Conservation (phyloP, 1,140 invertebrate species). For the Calosoma granatense region DNA sequence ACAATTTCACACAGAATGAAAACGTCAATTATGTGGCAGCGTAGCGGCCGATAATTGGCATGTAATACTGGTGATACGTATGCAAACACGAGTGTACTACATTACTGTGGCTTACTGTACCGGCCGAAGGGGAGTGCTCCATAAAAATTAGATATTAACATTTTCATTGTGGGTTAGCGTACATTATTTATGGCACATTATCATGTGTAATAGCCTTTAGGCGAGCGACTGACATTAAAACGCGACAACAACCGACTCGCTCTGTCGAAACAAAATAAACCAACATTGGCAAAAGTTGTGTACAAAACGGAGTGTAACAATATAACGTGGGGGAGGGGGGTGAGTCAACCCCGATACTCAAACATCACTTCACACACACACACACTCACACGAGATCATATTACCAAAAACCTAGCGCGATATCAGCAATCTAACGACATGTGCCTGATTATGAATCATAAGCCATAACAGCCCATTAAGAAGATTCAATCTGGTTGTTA, state of each 20-base stretch:
- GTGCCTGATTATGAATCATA: too few species aligned
- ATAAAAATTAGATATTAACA: slow-evolving; percentile 9
- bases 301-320: not conserved
- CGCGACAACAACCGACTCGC: not conserved
- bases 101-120: not conserved
- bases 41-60: not conserved
- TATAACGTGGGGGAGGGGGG: not conserved
- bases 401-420: too few species aligned
- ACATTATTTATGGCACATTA: slow-evolving; percentile 5
- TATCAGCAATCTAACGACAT: too few species aligned
- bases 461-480: too few species aligned
- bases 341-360: not conserved
- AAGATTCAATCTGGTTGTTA: too few species aligned
- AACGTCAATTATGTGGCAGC: slow-evolving; percentile 6
- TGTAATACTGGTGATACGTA: slow-evolving; percentile 1
- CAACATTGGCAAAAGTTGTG: not conserved
- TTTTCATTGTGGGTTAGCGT: slow-evolving; percentile 8
- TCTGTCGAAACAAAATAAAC: not conserved
- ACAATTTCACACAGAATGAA: slow-evolving; percentile 3
- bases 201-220: slow-evolving; percentile 9
- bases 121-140: not conserved
- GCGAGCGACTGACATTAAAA: slow-evolving; percentile 4
- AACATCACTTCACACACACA: not conserved
- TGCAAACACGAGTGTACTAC: slow-evolving; percentile 3
- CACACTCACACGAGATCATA: not conserved